A percentile compares a stretch with the other conserved stretches of the same genome.
phyloP scores from a whole-genome alignment of 2,888 invertebrate species.

The Yponomeuta sedellus region DNA sequence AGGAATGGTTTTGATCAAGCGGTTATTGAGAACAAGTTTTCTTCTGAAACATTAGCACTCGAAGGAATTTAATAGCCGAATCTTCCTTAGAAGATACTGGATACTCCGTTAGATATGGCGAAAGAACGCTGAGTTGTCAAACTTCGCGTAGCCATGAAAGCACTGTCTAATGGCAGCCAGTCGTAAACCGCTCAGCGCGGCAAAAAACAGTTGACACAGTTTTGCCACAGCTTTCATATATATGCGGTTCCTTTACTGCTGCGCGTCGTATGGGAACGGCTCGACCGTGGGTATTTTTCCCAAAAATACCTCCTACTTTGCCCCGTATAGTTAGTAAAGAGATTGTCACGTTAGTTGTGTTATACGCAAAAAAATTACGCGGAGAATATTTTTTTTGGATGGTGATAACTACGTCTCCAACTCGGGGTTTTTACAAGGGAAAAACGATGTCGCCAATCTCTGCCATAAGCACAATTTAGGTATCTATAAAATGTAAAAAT shows the following conservation, averaged over 20 bases:
- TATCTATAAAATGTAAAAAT: too few species aligned
- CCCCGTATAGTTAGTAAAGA: neutral
- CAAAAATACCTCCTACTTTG: neutral
- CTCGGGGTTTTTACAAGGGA: too few species aligned
- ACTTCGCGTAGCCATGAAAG: neutral
- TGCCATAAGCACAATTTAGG: too few species aligned
- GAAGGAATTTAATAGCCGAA: neutral
- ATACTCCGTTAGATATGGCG: slow-evolving; percentile 3
- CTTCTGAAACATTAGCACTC: neutral
- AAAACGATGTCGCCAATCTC: too few species aligned
- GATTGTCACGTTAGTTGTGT: too few species aligned
- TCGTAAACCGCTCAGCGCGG: neutral
- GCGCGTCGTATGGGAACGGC: slow-evolving; percentile 23
- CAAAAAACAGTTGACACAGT: neutral
- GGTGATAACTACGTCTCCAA: too few species aligned
- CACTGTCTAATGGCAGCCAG: neutral
- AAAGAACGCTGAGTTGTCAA: neutral
- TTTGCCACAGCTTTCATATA: neutral
- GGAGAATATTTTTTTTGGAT: too few species aligned
- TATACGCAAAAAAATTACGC: too few species aligned
- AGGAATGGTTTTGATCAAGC: too few species aligned
- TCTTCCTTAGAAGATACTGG: slow-evolving; percentile 28
- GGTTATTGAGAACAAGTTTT: too few species aligned
- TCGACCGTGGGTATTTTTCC: neutral
- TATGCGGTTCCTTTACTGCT: neutral